Evolutionary conservation across 2,797 vertebrate genomes (phyloP), one percentile per base, ranked within the genome.

Genomic region (Erpetoichthys calabaricus): DNA sequence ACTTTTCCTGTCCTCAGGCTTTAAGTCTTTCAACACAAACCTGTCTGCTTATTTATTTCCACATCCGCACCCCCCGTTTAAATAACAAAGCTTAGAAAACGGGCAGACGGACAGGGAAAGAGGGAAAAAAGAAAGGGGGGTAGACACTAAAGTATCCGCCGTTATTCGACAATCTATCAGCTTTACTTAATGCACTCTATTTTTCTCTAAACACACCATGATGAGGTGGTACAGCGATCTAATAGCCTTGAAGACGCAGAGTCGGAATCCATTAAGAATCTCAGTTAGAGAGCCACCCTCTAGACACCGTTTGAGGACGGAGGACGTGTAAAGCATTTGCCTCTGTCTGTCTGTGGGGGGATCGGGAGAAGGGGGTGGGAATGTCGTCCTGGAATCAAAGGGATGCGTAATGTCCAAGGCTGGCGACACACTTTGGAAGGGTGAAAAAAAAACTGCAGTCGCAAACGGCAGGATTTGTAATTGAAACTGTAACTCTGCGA

Each of bases 1-100:
- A 94, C 89, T 91, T 94, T 89, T 81, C 80, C 85, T 86, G 84
- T 93, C 91, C 89, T 79, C 79, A 62, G 85, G 81, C 78, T 79
- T 77, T 49, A 59, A 50, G 76, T 78, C 83, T 80, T 78, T 79
- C 80, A 70, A 73, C 85, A 88, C 86, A 88, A 90, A 91, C 90
- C 86, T 81, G 83, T 86, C 85, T 78, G 75, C 78, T 74, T 85
- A 75, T 84, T 89, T 88, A 74, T 79, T 77, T 81, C 80, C 51
- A 63, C 57, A 46, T 58, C 45, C 4, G 9, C 4, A 81, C 76
- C 80, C 84, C 74, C 78, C 63, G 81, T 86, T 83, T 88, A 92
- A 91, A 91, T 91, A 92, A 92, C 86, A 92, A 85, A 88, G 85
- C 86, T 75, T 65, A 68, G 70, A 81, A 76, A 80, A 79, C 69